phyloP scores from a whole-genome alignment of 2,888 invertebrate species.

The Gymnosoma rotundatum region DNA sequence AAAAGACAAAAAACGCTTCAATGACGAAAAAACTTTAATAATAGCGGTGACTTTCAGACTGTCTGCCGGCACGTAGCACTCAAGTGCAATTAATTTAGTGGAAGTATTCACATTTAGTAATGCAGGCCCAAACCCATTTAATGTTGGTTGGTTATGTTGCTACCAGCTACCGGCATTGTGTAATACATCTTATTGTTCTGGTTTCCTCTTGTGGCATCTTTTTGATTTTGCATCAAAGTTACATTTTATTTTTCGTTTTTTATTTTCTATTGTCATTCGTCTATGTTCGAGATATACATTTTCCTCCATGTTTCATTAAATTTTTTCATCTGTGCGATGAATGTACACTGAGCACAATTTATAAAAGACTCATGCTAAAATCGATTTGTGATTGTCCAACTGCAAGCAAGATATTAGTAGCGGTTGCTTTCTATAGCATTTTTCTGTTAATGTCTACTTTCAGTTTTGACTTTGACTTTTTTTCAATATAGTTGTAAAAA shows the following conservation, averaged over 20 bases:
- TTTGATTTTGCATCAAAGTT: conserved; percentile 60
- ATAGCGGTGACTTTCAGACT: too few species aligned
- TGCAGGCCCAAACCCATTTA: conserved; percentile 41
- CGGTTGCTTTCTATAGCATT: too few species aligned
- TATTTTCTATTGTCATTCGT: conserved; percentile 68
- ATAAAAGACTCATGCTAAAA: neutral
- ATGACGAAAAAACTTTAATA: too few species aligned
- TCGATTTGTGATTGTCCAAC: neutral
- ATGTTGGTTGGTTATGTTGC: conserved; percentile 35
- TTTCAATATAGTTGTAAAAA: too few species aligned
- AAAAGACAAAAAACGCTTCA: too few species aligned
- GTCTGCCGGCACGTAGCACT: too few species aligned
- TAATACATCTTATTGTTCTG: conserved; percentile 67
- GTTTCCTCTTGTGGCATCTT: conserved; percentile 58
- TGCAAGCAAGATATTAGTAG: neutral
- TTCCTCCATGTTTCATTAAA: conserved; percentile 29
- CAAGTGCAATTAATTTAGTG: conserved; percentile 72
- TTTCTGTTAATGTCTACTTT: too few species aligned
- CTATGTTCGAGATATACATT: conserved; percentile 59
- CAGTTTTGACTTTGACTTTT: too few species aligned
- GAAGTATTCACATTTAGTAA: conserved; percentile 68
- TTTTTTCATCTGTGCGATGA: conserved; percentile 7
- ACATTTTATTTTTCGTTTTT: conserved; percentile 62
- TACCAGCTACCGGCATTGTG: conserved; percentile 63
- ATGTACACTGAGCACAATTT: conserved; percentile 11